phyloP scores from a whole-genome alignment of 2,113 vertebrate species.

The Cinclus mexicanus region DNA sequence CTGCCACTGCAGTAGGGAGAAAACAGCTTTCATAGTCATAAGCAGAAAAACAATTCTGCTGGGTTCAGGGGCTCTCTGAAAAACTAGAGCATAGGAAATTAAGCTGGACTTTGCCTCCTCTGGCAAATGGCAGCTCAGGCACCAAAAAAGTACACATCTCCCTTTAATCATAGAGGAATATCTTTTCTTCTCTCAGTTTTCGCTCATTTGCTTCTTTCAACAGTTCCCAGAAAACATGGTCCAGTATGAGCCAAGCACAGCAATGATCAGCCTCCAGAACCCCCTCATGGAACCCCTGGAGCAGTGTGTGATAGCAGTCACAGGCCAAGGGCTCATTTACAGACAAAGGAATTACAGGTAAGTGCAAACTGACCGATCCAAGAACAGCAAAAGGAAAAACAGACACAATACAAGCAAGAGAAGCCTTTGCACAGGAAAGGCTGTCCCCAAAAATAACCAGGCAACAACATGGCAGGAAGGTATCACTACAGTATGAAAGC shows the following conservation, averaged over 20 bases:
- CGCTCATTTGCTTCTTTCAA: constrained; percentile 11
- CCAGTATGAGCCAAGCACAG: constrained; percentile 9
- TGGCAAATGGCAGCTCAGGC: neutral
- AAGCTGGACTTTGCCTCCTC: neutral
- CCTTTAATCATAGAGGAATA: neutral
- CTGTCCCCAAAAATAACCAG: neutral
- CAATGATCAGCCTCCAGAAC: constrained; percentile 74
- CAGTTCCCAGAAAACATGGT: constrained; percentile 64
- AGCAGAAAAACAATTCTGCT: neutral
- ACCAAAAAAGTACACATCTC: neutral
- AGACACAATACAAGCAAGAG: neutral
- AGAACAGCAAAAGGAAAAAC: neutral
- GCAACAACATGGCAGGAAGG: neutral
- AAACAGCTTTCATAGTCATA: neutral
- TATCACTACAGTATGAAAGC: neutral
- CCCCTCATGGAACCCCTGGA: constrained; percentile 59
- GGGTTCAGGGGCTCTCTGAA: neutral
- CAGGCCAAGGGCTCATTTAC: constrained; percentile 76
- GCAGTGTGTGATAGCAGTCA: constrained; percentile 70
- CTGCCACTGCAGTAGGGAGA: neutral
- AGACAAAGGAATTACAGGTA: constrained; percentile 71
- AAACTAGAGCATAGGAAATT: neutral
- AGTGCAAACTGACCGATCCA: neutral
- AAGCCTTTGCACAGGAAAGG: neutral
- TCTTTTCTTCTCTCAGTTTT: neutral